Evolutionary conservation across 2,797 vertebrate species (phyloP).

Genomic region (Sebastes goodei): DNA sequence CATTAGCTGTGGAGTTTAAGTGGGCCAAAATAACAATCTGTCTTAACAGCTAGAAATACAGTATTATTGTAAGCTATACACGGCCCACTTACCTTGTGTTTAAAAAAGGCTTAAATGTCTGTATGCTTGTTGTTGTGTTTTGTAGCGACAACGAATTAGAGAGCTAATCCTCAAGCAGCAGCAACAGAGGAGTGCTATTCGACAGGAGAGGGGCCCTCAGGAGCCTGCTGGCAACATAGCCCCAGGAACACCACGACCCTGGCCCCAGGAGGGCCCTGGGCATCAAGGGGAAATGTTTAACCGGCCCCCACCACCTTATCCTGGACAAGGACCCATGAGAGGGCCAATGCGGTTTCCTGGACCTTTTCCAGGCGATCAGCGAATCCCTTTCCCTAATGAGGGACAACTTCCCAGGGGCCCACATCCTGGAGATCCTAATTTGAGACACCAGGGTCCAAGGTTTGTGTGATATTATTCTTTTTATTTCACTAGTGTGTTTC

Average conservation of each 20-base stretch:
- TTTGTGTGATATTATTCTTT: slow-evolving; percentile 66
- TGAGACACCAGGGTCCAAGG: slow-evolving; percentile 92
- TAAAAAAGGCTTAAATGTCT: not conserved
- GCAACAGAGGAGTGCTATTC: slow-evolving; percentile 92
- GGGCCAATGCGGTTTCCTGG: slow-evolving; percentile 87
- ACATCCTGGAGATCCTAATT: slow-evolving; percentile 85
- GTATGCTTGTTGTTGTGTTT: slow-evolving; percentile 20
- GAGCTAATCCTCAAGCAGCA: slow-evolving; percentile 96
- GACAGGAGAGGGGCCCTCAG: slow-evolving; percentile 90
- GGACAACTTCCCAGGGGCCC: slow-evolving; percentile 86
- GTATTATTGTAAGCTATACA: not conserved
- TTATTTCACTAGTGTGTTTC: not conserved
- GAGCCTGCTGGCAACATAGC: slow-evolving; percentile 79
- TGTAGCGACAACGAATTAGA: slow-evolving; percentile 93
- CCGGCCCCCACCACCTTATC: slow-evolving; percentile 96
- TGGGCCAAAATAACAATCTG: not conserved
- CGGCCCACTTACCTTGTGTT: not conserved
- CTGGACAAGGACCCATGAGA: slow-evolving; percentile 87
- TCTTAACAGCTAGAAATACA: not conserved
- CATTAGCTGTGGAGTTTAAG: not conserved
- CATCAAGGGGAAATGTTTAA: slow-evolving; percentile 88
- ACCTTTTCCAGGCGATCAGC: slow-evolving; percentile 88
- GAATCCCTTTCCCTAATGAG: slow-evolving; percentile 86
- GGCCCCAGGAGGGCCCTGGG: slow-evolving; percentile 88
- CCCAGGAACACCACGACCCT: slow-evolving; percentile 85